phyloP scores from a whole-genome alignment of 2,888 invertebrate species.

The Salpingus planirostris region DNA sequence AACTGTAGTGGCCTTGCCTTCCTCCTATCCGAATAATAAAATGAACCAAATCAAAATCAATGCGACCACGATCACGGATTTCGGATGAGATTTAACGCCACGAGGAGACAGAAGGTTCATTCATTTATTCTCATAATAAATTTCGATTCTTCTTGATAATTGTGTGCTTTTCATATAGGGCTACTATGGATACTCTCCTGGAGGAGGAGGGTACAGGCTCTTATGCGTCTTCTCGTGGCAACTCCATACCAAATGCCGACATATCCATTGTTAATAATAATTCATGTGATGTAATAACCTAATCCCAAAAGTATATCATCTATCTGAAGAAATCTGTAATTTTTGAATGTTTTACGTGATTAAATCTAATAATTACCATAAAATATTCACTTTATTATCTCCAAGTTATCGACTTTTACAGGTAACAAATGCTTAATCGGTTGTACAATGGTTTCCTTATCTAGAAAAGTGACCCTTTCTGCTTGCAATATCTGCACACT shows the following conservation, averaged over 20 bases:
- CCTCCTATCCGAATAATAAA: slow-evolving; percentile 12
- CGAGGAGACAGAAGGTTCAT: slow-evolving; percentile 26
- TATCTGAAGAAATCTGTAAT: too few relatives aligned
- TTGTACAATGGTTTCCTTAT: slow-evolving; percentile 49
- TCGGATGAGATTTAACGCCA: slow-evolving; percentile 27
- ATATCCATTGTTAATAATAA: too few relatives aligned
- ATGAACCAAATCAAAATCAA: too few relatives aligned
- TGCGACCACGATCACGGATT: too few relatives aligned
- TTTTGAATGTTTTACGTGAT: too few relatives aligned
- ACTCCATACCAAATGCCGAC: slow-evolving; percentile 10
- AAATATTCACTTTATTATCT: too few relatives aligned
- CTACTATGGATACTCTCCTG: slow-evolving; percentile 30
- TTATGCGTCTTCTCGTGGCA: slow-evolving; percentile 25
- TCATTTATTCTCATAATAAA: not conserved
- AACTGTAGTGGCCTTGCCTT: slow-evolving; percentile 49
- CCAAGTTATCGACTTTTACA: slow-evolving; percentile 28
- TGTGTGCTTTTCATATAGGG: slow-evolving; percentile 15
- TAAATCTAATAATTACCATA: too few relatives aligned
- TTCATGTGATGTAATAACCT: too few relatives aligned
- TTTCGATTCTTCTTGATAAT: not conserved
- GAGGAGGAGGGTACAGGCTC: slow-evolving; percentile 26
- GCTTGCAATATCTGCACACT: slow-evolving; percentile 65
- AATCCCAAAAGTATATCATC: too few relatives aligned
- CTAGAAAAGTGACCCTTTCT: slow-evolving; percentile 56
- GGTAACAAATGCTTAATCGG: slow-evolving; percentile 46